phyloP scores from a whole-genome alignment of 2,113 vertebrate genomes.

The cattle (Bos taurus) region ARS-UCD2.0 NC_037340.1:52494501-52495000 shows the following conservation, averaged over 20 bases:
- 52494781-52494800: neutral
- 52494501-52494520: neutral
- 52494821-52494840: neutral
- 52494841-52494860: neutral
- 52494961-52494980: neutral
- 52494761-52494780: neutral
- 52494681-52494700: neutral
- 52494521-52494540: neutral
- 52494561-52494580: neutral
- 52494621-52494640: neutral
- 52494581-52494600: neutral
- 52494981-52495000: neutral
- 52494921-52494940: neutral
- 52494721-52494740: neutral
- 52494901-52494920: neutral
- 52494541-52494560: neutral
- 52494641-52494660: neutral
- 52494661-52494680: neutral
- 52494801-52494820: neutral
- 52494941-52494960: neutral
- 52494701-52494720: neutral
- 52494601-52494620: neutral
- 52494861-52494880: neutral
- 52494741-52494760: neutral
- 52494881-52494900: neutral